Conservation (phyloP, 2,797 vertebrate genomes). For the Cygnus olor region DNA sequence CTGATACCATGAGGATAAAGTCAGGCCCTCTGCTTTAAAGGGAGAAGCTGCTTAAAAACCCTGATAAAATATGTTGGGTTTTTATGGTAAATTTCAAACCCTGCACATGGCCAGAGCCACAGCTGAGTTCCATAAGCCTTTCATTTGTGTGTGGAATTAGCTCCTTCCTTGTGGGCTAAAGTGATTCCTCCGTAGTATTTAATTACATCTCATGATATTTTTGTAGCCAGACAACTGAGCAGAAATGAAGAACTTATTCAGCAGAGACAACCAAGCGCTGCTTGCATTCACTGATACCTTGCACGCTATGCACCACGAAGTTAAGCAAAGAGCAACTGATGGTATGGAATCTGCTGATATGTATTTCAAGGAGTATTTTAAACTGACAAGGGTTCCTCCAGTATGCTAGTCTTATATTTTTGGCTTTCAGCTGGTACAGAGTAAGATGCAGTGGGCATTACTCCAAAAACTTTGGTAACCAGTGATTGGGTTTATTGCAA, state of each 20-base stretch:
- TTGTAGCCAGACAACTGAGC: background rate
- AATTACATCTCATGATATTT: background rate
- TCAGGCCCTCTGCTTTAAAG: background rate
- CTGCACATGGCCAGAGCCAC: background rate
- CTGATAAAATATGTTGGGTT: background rate
- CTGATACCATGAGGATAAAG: background rate
- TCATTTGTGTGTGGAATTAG: background rate
- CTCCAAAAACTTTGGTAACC: background rate
- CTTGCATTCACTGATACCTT: background rate
- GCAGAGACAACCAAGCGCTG: background rate
- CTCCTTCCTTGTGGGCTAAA: background rate
- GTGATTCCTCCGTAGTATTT: background rate
- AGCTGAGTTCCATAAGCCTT: background rate
- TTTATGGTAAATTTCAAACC: background rate
- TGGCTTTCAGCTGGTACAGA: background rate
- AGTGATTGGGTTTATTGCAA: background rate
- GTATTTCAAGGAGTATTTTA: background rate
- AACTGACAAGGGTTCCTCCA: background rate
- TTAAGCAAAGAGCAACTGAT: background rate
- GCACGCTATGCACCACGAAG: accelerated
- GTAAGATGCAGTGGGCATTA: background rate
- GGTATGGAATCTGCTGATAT: background rate
- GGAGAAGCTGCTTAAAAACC: background rate
- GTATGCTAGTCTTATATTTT: background rate
- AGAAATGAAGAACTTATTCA: background rate